Base-by-base conservation (phyloP, 2,888 invertebrate genomes). In the Stenotaenia linearis region DNA sequence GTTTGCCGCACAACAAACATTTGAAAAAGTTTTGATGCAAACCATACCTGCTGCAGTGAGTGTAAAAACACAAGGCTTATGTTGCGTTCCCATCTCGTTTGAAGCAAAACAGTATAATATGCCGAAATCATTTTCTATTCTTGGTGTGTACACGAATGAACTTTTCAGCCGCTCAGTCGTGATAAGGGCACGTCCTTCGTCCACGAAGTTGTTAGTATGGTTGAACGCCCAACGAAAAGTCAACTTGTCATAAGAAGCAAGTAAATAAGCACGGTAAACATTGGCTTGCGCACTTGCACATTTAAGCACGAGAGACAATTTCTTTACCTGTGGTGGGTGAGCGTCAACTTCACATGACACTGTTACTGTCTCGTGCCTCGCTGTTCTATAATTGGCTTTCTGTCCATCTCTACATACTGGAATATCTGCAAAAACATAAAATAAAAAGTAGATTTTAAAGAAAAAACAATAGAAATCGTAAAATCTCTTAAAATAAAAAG, bases 251-350 rank as follows among this genome's bases (percentile, higher is more conserved):
- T 37, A 35, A 75, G 23, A 32, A 75, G 35, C 35, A 75, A 23
- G 76, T 23, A 35, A 75, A 35, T 23, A 32, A 37, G 32, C 76
- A 75, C 35, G 18, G 69, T 69, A 69, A 69, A 69, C 69, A 69
- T 69, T 69, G 69, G 28, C 15, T 15, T 69, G 69, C 25, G 69
- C 28, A 69, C n/a, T 10, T 69, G 25, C 25, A 28, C 12, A 28
- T n/a, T n/a, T n/a, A n/a, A n/a, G n/a, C n/a, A n/a, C n/a, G n/a
- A 6, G 23, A 21, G 69, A 69, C 2, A 15, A 15, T 18, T 35
- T 35, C 37, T 37, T 12, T 32, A 77, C 77, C 45, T 77, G 37
- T 9, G 93, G 91, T 37, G 77, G 77, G 23, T 45, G 21, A n/a
- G 77, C 77, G 35, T 77, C 77, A 37, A 77, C 77, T 77, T 77